phyloP scores from a whole-genome alignment of 2,797 vertebrate genomes.

The Hozukius guyotensis region DNA sequence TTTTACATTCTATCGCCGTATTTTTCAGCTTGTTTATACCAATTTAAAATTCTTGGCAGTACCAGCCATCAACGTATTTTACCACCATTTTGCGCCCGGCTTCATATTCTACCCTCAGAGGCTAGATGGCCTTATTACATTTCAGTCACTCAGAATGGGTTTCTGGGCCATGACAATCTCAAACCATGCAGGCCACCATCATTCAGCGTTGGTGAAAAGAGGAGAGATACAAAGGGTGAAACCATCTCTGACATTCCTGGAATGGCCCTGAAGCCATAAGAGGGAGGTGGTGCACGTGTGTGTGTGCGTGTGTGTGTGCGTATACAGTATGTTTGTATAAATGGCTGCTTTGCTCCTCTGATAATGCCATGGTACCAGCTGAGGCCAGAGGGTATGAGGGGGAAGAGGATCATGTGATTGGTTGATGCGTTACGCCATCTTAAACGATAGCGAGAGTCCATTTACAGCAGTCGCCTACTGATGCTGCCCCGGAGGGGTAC shows the following conservation, averaged over 20 bases:
- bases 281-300: constrained; percentile 52
- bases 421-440: constrained; percentile 82
- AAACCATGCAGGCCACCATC: constrained; percentile 75
- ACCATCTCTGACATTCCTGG: constrained; percentile 88
- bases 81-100: constrained; percentile 41
- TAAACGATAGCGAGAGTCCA: constrained; percentile 82
- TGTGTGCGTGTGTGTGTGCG: constrained; percentile 27
- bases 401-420: constrained; percentile 75
- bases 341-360: constrained; percentile 65
- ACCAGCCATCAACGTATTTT: constrained; percentile 39
- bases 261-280: constrained; percentile 87
- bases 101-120: constrained; percentile 62
- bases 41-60: constrained; percentile 24
- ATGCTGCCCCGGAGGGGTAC: constrained; percentile 41
- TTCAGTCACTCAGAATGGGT: constrained; percentile 65
- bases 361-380: constrained; percentile 60
- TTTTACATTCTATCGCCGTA: constrained; percentile 9
- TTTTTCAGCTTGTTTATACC: constrained; percentile 30
- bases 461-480: constrained; percentile 74
- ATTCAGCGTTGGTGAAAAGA: constrained; percentile 79
- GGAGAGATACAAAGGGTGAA: constrained; percentile 81
- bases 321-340: constrained; percentile 45
- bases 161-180: constrained; percentile 74
- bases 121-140: constrained; percentile 73
- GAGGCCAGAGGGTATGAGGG: constrained; percentile 60